Conservation (phyloP, 2,797 vertebrate species). For the Hirundo rustica region DNA sequence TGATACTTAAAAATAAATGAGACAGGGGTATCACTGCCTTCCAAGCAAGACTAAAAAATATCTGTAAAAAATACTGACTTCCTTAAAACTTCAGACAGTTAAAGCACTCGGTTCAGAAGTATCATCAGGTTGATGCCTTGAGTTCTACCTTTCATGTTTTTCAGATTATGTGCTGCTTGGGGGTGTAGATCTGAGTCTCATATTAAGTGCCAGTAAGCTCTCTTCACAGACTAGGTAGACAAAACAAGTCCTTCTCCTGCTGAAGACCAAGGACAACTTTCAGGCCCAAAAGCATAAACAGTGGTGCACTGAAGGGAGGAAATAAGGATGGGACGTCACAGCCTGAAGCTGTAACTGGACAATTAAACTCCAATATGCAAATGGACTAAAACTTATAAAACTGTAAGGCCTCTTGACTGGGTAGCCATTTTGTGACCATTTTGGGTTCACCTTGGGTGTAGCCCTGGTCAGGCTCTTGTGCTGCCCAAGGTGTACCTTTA, state of each 20-base stretch:
- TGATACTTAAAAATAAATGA: not conserved
- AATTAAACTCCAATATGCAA: not conserved
- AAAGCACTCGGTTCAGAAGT: rapidly evolving
- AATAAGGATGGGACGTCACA: not conserved
- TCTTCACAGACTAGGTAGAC: not conserved
- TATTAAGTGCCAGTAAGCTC: not conserved
- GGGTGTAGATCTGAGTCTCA: not conserved
- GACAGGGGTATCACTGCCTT: not conserved
- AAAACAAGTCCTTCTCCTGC: not conserved
- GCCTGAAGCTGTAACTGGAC: not conserved
- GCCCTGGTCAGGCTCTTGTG: not conserved
- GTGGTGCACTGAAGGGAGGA: not conserved
- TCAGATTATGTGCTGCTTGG: not conserved
- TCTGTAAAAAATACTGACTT: not conserved
- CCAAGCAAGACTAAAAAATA: not conserved
- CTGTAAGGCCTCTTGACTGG: not conserved
- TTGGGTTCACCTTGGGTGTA: not conserved
- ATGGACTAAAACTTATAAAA: not conserved
- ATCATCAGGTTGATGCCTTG: not conserved
- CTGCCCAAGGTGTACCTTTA: not conserved
- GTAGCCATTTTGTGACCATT: not conserved
- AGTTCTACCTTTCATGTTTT: not conserved
- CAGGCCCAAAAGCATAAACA: not conserved
- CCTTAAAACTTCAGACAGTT: not conserved
- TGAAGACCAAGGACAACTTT: not conserved